These are phyloP conservation scores for Toxotes jaculatrix DNA, from an alignment of 2,113 vertebrate genomes.

Conservation along the genomic window DNA sequence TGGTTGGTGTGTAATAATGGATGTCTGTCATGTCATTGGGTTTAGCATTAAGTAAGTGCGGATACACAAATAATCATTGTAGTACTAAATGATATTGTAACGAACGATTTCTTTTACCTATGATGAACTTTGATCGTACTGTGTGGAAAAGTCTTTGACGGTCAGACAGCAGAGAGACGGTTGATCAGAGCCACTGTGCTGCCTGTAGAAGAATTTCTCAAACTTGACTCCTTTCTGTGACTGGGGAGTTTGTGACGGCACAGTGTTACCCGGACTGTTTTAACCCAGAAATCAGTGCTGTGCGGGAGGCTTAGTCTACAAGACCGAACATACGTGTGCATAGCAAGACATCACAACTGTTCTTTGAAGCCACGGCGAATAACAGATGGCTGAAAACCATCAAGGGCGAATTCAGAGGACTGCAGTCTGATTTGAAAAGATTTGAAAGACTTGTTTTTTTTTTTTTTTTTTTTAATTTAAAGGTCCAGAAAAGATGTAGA, in stretches of 20 bases:
- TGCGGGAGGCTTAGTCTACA: not conserved
- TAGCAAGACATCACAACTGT: slow-evolving; percentile 6
- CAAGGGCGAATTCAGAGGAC: not conserved
- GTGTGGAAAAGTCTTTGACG: slow-evolving; percentile 27
- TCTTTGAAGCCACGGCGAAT: not conserved
- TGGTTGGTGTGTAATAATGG: slow-evolving; percentile 76
- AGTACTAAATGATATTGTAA: slow-evolving; percentile 74
- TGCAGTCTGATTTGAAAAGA: slow-evolving; percentile 6
- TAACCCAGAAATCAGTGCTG: slow-evolving; percentile 13
- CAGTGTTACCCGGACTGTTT: not conserved
- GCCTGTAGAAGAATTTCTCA: slow-evolving; percentile 56
- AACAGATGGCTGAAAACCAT: not conserved
- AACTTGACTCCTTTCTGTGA: slow-evolving; percentile 61
- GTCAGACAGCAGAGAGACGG: slow-evolving; percentile 20
- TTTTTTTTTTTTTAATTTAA: not conserved
- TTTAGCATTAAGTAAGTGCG: slow-evolving; percentile 76
- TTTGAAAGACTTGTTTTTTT: not conserved
- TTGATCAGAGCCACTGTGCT: not conserved
- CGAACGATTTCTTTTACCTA: slow-evolving; percentile 57
- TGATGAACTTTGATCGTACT: slow-evolving; percentile 54
- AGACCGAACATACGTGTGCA: not conserved
- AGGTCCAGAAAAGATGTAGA: slow-evolving; percentile 14
- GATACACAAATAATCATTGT: slow-evolving; percentile 75
- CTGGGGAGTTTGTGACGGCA: not conserved
- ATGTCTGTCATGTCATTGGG: slow-evolving; percentile 77